Evolutionary conservation across 2,888 invertebrate genomes (phyloP).

Genomic region (Orthonevra nobilis): DNA sequence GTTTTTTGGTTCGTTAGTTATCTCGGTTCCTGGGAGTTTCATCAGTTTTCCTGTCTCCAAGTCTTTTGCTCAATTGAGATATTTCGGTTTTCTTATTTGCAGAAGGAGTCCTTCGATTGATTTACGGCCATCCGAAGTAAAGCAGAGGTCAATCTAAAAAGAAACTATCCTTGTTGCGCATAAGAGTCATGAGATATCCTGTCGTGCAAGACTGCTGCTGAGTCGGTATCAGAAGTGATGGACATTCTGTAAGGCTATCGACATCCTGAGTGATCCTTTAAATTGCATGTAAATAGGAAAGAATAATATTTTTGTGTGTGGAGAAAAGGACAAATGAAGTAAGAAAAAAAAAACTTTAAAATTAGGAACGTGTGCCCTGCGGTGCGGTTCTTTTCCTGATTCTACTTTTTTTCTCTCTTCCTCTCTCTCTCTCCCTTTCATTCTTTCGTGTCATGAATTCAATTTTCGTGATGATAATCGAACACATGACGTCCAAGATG

Average conservation of each 20-base stretch:
- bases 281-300: constrained; percentile 62
- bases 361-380: constrained; percentile 68
- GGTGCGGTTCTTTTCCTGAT: constrained; percentile 56
- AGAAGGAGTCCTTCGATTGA: constrained; percentile 43
- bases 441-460: constrained; percentile 7
- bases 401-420: constrained; percentile 15
- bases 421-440: background rate
- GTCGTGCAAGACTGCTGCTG: constrained; percentile 44
- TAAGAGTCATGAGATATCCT: constrained; percentile 60
- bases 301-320: constrained; percentile 34
- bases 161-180: constrained; percentile 53
- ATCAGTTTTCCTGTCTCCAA: background rate
- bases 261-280: constrained; percentile 64
- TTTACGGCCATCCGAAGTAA: constrained; percentile 47
- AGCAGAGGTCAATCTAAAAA: constrained; percentile 10
- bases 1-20: background rate
- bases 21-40: background rate
- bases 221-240: constrained; percentile 52
- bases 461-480: constrained; percentile 56
- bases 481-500: constrained; percentile 63
- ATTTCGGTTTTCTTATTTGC: constrained; percentile 9
- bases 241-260: constrained; percentile 62
- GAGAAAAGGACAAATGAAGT: no score
- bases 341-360: no score
- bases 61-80: constrained; percentile 31